Evolutionary conservation across 2,888 invertebrate species (phyloP).

Genomic region (Bembecia ichneumoniformis): DNA sequence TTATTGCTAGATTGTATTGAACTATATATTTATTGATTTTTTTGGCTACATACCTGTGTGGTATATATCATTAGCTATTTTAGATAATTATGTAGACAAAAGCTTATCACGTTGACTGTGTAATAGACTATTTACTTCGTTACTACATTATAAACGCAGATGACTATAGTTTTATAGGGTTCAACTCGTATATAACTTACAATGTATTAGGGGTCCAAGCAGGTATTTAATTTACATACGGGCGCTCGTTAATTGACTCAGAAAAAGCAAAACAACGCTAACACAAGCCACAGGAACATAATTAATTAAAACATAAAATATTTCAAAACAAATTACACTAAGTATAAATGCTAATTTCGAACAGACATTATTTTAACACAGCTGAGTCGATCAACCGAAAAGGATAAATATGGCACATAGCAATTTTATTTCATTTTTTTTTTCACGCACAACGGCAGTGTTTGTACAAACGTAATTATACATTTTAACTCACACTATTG

Average conservation of each 20-base stretch:
- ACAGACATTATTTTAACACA: background rate
- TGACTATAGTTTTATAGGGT: too few relatives aligned
- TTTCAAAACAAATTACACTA: background rate
- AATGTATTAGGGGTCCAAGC: background rate
- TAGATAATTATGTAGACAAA: too few relatives aligned
- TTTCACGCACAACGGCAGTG: background rate
- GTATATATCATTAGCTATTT: too few relatives aligned
- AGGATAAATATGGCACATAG: background rate
- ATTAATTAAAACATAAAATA: background rate
- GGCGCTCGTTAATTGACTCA: slow-evolving; percentile 67
- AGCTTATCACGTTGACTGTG: too few relatives aligned
- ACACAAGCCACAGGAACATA: background rate
- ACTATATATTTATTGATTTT: too few relatives aligned
- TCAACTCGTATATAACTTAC: background rate
- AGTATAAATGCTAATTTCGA: background rate
- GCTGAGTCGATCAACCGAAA: background rate
- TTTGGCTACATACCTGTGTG: too few relatives aligned
- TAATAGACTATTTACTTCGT: too few relatives aligned
- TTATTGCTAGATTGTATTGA: too few relatives aligned
- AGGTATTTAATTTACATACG: slow-evolving; percentile 23
- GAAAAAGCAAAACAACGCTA: slow-evolving; percentile 24
- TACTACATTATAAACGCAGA: too few relatives aligned
- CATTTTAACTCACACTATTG: background rate
- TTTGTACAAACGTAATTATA: background rate
- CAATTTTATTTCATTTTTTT: background rate